Base-by-base conservation (phyloP, 2,888 invertebrate species). In the Xylota sylvarum region DNA sequence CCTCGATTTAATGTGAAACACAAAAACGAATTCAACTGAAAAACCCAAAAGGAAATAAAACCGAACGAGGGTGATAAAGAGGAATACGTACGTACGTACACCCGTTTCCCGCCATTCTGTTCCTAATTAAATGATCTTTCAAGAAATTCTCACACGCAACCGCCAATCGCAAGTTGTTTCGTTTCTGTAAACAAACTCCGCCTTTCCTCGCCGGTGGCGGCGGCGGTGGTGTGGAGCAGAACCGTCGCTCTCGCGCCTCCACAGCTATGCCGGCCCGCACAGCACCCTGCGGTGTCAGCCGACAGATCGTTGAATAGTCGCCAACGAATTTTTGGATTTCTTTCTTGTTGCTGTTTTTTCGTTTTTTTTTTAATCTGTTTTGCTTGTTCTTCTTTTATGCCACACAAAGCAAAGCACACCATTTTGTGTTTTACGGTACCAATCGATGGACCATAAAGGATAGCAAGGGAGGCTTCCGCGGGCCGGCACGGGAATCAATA, bases 101-200 rank as follows among this genome's bases (percentile, higher is more conserved):
- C 32, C 50, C 72, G 72, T 81, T 77, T 82, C 86, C 77, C 86
- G 86, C 86, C 86, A 82, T 86, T 82, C 86, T 80, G 67, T 85
- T 72, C 72, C 76, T 86, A 86, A 86, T 86, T 86, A 86, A 86
- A 86, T 86, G 72, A 86, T 86, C 86, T 86, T 78, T 86, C 82
- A 77, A 73, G 86, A 81, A 77, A 82, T 86, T 86, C 82, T 86
- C 82, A 81, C 86, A 86, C 82, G 82, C 86, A 86, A 86, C 86
- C 86, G 86, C 86, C 86, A 86, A 86, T 86, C 86, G 86, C 67
- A 78, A 77, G 82, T 82, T 86, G 86, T 64, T 81, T 69, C 76
- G 62, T 76, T 23, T 80, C 62, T 78, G 64, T 86, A 86, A 86
- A 86, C 86, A 86, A 83, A 86, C 86, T 86, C 86, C 86, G 86